phyloP scores from a whole-genome alignment of 2,113 vertebrate species.

The Bettongia penicillata region DNA sequence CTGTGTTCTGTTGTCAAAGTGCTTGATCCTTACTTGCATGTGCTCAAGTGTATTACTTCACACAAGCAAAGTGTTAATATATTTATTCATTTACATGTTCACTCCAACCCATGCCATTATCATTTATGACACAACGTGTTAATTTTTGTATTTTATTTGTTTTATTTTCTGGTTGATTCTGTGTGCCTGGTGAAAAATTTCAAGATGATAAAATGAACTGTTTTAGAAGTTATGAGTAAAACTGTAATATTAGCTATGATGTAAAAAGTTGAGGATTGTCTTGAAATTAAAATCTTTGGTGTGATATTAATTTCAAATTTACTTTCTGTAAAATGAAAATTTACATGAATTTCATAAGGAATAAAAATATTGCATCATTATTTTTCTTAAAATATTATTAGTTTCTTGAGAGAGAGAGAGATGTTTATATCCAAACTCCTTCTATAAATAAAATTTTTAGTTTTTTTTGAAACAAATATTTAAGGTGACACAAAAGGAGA shows the following conservation, averaged over 20 bases:
- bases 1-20: background rate
- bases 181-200: constrained; percentile 33
- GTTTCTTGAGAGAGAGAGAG: background rate
- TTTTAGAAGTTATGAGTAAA: constrained; percentile 68
- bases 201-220: constrained; percentile 50
- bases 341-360: background rate
- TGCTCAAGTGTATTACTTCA: constrained; percentile 36
- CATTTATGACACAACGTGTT: constrained; percentile 32
- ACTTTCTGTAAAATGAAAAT: background rate
- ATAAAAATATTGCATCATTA: background rate
- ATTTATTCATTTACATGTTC: constrained; percentile 38
- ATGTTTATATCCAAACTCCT: background rate
- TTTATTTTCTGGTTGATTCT: constrained; percentile 23
- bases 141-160: constrained; percentile 56
- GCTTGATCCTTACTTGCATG: constrained; percentile 31
- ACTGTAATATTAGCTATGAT: constrained; percentile 59
- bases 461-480: constrained; percentile 27
- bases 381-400: background rate
- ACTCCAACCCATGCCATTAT: constrained; percentile 38
- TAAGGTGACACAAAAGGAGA: background rate
- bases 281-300: constrained; percentile 3
- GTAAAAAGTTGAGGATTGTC: background rate
- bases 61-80: constrained; percentile 60
- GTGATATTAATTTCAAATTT: background rate
- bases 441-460: background rate